Evolutionary conservation across 1,140 invertebrate genomes (phyloP).

Genomic region (Hetaerina americana): DNA sequence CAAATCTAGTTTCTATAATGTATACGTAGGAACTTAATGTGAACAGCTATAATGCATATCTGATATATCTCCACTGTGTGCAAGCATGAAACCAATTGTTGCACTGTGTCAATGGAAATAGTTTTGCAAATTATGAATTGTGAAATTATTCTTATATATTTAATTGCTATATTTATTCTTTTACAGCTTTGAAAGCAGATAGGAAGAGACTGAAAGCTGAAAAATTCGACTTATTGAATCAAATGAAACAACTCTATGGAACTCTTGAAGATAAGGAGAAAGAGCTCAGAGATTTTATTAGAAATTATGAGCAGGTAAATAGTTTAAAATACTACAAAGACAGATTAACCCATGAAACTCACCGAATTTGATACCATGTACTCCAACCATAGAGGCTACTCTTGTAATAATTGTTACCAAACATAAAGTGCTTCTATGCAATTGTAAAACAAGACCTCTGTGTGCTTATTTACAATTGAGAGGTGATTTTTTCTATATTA

Average conservation of each 20-base stretch:
- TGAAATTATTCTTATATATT: background rate
- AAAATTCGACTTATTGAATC: conserved; percentile 84
- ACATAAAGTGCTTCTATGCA: no score
- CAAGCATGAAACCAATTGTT: no score
- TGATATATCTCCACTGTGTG: no score
- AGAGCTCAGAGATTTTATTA: conserved; percentile 83
- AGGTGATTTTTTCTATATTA: no score
- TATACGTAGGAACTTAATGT: no score
- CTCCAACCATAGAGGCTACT: no score
- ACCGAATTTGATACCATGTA: background rate
- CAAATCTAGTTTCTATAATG: no score
- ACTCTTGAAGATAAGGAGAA: conserved; percentile 90
- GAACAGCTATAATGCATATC: no score
- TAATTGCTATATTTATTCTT: conserved; percentile 10
- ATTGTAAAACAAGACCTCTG: no score
- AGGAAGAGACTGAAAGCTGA: conserved; percentile 82
- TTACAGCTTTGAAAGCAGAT: conserved; percentile 68
- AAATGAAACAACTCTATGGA: conserved; percentile 89
- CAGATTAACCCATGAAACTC: background rate
- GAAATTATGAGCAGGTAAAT: conserved; percentile 81
- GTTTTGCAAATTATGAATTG: conserved; percentile 30
- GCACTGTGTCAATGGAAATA: conserved; percentile 32
- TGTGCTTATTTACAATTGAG: no score
- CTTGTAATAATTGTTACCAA: no score
- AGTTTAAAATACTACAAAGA: conserved; percentile 1